Evolutionary conservation across 2,888 invertebrate genomes (phyloP), one percentile per base, ranked within the genome.

Genomic region (Epinotia ramella): DNA sequence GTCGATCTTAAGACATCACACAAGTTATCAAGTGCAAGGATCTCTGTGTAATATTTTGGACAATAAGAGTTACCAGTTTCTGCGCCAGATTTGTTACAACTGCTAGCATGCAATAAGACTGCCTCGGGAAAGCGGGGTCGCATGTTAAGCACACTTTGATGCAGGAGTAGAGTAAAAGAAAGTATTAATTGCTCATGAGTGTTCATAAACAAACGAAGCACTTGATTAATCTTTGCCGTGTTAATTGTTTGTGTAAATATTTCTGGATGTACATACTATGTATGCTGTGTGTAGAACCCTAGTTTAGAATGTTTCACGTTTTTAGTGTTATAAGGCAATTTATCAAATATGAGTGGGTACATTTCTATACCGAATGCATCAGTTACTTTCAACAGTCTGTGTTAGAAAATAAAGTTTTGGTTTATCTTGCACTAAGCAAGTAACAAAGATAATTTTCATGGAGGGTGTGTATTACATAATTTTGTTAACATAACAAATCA

Each of bases 221-320:
- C 82, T 86, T 81, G 83, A 83, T 83, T 78, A 81, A 85, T 82
- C 85, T 88, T 86, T 88, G 88, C 88, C 88, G 87, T 87, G 83
- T 88, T 87, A 85, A 72, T 67, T 89, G 88, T 88, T 88, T 84
- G 86, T 94, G 92, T 93, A 92, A 87, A 93, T 93, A 93, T 85
- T 87, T 87, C 88, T 82, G 83, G 88, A 84, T 94, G 94, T 94
- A 94, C 92, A 94, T 93, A 93, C 92, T 91, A 86, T 92, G 92
- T 93, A 93, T 93, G 93, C 88, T 87, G 89, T 89, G 89, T 89
- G 89, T 93, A 91, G 90, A 84, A 86, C 85, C 88, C 89, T 93
- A 93, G 91, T 88, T 89, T 93, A 93, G 92, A 88, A 89, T 88
- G 89, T 91, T 91, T 90, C 89, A 90, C 84, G 83, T 88, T 87